A percentile compares a stretch with the other conserved stretches of the same genome.
Conservation (phyloP, 2,888 invertebrate species). For the Eueremaeus valkanovi region DNA sequence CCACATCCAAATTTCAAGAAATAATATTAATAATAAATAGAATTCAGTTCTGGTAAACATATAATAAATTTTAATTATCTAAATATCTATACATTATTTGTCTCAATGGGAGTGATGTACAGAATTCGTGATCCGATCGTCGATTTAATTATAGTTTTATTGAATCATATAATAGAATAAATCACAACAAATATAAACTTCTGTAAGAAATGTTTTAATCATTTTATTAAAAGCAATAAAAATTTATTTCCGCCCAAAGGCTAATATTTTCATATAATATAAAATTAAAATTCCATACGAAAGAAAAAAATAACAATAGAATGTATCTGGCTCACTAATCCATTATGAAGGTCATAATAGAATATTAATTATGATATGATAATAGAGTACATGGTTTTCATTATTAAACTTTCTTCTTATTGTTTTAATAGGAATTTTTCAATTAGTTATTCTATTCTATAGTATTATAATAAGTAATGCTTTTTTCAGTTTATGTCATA, state of each 20-base stretch:
- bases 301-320: background rate
- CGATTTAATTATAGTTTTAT: background rate
- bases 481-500: background rate
- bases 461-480: too few species aligned
- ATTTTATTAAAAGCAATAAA: too few species aligned
- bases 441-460: background rate
- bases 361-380: background rate
- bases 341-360: background rate
- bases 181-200: background rate
- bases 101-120: too few species aligned
- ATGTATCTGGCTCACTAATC: background rate
- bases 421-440: background rate
- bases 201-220: too few species aligned
- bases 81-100: background rate
- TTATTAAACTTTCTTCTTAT: too few species aligned
- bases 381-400: background rate
- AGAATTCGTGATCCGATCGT: background rate
- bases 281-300: too few species aligned
- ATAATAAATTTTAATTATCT: background rate
- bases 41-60: too few species aligned
- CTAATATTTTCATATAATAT: too few species aligned
- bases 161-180: background rate
- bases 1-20: too few species aligned
- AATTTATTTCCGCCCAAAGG: too few species aligned
- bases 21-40: too few species aligned